Percentiles rank a stretch among this genome's conserved stretches.
These are phyloP conservation scores for Palaemon carinicauda DNA, from an alignment of 1,140 invertebrate species.

Conservation along the genomic window DNA sequence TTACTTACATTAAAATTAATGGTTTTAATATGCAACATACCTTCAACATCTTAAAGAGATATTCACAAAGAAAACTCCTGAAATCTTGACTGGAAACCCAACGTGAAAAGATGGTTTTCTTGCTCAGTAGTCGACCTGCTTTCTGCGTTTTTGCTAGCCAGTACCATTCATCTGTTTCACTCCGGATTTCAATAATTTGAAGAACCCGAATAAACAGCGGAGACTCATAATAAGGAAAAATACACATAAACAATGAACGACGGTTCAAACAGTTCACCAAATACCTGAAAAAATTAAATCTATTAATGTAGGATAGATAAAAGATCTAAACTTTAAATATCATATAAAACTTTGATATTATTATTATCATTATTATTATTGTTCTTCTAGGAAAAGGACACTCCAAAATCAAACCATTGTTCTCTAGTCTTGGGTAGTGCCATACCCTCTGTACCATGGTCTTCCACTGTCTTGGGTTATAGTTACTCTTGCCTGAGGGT, in stretches of 20 bases:
- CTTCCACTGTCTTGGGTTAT: no score
- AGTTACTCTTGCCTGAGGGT: no score
- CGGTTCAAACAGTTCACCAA: conserved; percentile 88
- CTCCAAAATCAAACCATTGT: no score
- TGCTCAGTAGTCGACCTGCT: conserved; percentile 75
- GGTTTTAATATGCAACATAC: conserved; percentile 64
- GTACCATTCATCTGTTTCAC: conserved; percentile 76
- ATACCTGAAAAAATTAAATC: conserved; percentile 70
- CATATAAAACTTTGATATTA: no score
- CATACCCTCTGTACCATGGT: no score
- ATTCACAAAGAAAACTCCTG: conserved; percentile 78
- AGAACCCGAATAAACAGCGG: conserved; percentile 81
- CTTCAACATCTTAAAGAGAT: conserved; percentile 73
- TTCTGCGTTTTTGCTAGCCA: conserved; percentile 81
- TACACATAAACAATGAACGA: conserved; percentile 79
- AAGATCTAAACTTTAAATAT: no score
- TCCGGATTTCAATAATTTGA: conserved; percentile 76
- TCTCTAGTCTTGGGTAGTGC: no score
- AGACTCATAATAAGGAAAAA: conserved; percentile 91
- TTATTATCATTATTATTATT: no score
- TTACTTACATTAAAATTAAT: no score
- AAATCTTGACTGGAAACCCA: conserved; percentile 75
- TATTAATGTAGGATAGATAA: background rate
- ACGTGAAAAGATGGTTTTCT: conserved; percentile 76
- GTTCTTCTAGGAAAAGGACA: no score